Base-by-base conservation (phyloP, 64 coral and sea anemone species). In the Dendronephthya gigantea region DNA sequence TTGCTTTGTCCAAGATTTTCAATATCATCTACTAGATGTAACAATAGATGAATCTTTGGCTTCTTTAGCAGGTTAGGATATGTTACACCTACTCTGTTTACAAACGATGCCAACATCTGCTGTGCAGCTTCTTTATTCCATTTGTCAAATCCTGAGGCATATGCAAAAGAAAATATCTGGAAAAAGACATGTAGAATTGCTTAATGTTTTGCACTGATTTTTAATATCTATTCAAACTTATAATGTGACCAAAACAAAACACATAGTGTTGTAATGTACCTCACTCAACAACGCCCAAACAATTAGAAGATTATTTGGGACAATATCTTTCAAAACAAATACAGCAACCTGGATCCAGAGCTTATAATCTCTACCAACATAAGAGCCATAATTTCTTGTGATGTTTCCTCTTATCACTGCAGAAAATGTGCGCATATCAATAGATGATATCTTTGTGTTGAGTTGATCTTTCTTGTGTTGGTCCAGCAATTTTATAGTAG, bases 321-420 rank as follows among this genome's bases (percentile, higher is more conserved):
- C 68, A 19, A 74, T 74, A 28, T 27, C 68, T 25, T 35, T 11
- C 12, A 74, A 28, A 19, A 74, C 30, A 35, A 74, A 74, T 52
- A 74, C 68, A 25, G 68, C 68, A 17, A 74, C 14, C 25, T 74
- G 68, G 11, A 74, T 35, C 68, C 68, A 74, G 12, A 74, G 68
- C 32, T 74, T 74, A 74, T 25, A 74, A 27, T 74, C 68, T 74
- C 68, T 74, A 12, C 68, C 68, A 74, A 74, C 68, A 74, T 74
- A 74, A 12, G 68, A 74, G 11, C 68, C 68, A 74, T 74, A 74
- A 35, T 74, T 74, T 28, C 68, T 74, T 13, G 68, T 74, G 13
- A 74, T 74, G 68, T 74, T 74, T 30, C 68, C 68, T 74, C 68
- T 13, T 17, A 74, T 74, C 11, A 12, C 13, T 74, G 68, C 13